Conservation (phyloP, 2,797 vertebrate genomes). For the Silurus aristotelis region DNA sequence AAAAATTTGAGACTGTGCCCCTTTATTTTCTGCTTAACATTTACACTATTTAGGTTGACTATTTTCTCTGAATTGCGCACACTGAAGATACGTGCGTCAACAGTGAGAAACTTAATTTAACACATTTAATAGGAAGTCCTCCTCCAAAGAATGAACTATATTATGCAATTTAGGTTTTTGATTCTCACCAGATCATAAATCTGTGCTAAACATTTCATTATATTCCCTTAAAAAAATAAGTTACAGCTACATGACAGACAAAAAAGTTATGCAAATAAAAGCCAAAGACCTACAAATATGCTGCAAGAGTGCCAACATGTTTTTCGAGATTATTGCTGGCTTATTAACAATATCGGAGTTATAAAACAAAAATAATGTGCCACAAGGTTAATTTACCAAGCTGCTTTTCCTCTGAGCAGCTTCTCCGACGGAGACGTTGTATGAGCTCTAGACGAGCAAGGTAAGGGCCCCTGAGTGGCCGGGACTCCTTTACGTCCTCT, state of each 20-base stretch:
- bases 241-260: no score
- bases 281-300: no score
- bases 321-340: not conserved
- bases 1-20: not conserved
- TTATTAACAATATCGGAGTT: not conserved
- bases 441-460: slow-evolving; percentile 91
- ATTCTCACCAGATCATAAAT: no score
- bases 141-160: no score
- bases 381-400: slow-evolving; percentile 74
- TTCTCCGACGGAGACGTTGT: slow-evolving; percentile 77
- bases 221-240: no score
- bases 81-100: not conserved
- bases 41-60: not conserved
- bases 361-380: not conserved
- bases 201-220: no score
- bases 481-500: slow-evolving; percentile 81
- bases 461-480: slow-evolving; percentile 86
- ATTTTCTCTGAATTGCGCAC: not conserved
- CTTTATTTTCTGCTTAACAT: not conserved
- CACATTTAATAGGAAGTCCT: not conserved
- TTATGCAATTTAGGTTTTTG: no score
- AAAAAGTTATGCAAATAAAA: no score
- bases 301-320: not conserved
- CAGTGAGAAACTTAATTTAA: not conserved
- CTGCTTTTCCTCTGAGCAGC: slow-evolving; percentile 81